These are phyloP conservation scores for Enteromius fasciolatus DNA, from an alignment of 2,797 vertebrate genomes.

Conservation along the genomic window DNA sequence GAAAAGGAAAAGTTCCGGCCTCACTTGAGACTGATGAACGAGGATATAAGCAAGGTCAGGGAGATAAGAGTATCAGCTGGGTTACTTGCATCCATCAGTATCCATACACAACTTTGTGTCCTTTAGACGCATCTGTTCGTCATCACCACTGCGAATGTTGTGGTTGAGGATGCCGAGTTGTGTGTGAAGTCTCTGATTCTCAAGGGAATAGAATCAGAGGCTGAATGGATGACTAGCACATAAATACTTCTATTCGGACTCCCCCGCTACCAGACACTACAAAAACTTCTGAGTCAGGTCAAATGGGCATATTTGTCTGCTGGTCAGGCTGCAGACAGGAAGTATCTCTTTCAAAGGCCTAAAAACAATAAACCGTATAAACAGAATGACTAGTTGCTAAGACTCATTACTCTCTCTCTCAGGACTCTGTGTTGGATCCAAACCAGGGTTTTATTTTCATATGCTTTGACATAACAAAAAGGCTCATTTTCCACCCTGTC, in stretches of 20 bases:
- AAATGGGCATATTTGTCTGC: slow-evolving; percentile 61
- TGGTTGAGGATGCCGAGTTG: slow-evolving; percentile 20
- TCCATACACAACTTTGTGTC: background rate
- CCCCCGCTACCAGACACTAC: slow-evolving; percentile 8
- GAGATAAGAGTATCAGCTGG: slow-evolving; percentile 43
- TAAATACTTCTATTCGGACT: slow-evolving; percentile 27
- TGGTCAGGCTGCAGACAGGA: slow-evolving; percentile 66
- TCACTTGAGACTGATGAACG: slow-evolving; percentile 37
- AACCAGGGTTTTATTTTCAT: slow-evolving; percentile 58
- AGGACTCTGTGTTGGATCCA: slow-evolving; percentile 25
- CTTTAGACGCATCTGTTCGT: slow-evolving; percentile 40
- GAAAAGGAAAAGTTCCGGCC: slow-evolving; percentile 38
- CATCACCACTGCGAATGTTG: slow-evolving; percentile 11
- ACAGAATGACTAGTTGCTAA: slow-evolving; percentile 58
- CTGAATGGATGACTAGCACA: slow-evolving; percentile 17
- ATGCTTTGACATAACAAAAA: slow-evolving; percentile 53
- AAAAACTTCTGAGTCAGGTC: slow-evolving; percentile 30
- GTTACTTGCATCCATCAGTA: slow-evolving; percentile 33
- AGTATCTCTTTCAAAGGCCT: slow-evolving; percentile 67
- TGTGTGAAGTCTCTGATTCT: slow-evolving; percentile 7
- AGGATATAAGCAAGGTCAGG: slow-evolving; percentile 15
- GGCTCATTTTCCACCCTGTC: slow-evolving; percentile 65
- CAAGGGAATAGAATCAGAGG: slow-evolving; percentile 45
- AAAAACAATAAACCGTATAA: slow-evolving; percentile 69
- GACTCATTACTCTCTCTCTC: slow-evolving; percentile 39